Percentiles rank a stretch among this genome's conserved stretches.
These are phyloP conservation scores for Gallinago jamesoni DNA, from an alignment of 2,113 vertebrate genomes.

Conservation along the genomic window DNA sequence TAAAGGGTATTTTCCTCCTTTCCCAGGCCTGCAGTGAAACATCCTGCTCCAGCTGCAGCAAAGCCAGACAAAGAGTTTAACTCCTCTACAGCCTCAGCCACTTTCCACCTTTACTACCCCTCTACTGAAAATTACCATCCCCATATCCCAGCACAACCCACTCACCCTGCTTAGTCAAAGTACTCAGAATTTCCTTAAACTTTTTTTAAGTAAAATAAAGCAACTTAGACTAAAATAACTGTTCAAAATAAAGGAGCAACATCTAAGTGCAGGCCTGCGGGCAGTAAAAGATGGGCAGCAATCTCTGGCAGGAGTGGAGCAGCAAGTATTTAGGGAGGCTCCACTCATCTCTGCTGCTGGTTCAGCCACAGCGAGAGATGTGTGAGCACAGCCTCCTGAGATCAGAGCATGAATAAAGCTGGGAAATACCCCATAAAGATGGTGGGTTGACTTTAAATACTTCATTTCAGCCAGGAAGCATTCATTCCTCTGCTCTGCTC, in stretches of 20 bases:
- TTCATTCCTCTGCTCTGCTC: neutral
- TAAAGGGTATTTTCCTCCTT: neutral
- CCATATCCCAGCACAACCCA: neutral
- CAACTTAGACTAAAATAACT: neutral
- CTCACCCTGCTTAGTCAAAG: neutral
- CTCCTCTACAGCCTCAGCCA: neutral
- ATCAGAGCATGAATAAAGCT: neutral
- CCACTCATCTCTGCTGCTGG: neutral
- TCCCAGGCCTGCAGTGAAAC: neutral
- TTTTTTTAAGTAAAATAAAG: neutral
- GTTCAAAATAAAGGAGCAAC: neutral
- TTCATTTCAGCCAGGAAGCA: neutral
- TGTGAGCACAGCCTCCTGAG: slow-evolving; percentile 6
- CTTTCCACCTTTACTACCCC: neutral
- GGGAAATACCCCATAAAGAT: neutral
- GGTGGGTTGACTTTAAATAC: neutral
- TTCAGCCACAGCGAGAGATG: neutral
- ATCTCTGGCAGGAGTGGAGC: neutral
- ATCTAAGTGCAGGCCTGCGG: neutral
- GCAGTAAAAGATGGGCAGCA: neutral
- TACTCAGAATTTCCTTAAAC: neutral
- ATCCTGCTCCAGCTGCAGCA: neutral
- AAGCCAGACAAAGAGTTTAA: neutral
- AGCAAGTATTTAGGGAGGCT: neutral
- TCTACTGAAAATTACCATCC: neutral